Percentiles rank a stretch among this genome's conserved stretches.
phyloP scores from a whole-genome alignment of 2,797 vertebrate species.

The Aphelocoma californica region DNA sequence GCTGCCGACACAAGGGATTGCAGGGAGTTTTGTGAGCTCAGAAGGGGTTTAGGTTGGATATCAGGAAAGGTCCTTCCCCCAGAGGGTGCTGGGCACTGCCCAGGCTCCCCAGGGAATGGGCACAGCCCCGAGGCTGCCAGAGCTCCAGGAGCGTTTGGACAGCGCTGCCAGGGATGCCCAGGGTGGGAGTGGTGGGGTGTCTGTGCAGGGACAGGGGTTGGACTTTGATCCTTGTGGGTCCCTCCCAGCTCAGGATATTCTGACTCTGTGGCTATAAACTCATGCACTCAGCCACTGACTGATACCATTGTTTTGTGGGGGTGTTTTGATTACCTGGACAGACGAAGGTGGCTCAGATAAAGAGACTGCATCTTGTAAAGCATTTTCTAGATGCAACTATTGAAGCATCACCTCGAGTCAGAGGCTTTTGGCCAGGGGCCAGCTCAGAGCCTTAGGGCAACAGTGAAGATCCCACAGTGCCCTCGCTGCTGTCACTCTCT shows the following conservation, averaged over 20 bases:
- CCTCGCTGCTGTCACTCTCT: slow-evolving; percentile 1
- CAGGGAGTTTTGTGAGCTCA: background rate
- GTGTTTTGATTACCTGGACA: background rate
- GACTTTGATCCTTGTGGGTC: background rate
- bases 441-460: background rate
- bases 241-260: background rate
- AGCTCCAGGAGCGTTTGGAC: rapidly evolving
- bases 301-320: background rate
- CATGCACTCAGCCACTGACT: background rate
- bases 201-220: rapidly evolving
- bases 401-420: background rate
- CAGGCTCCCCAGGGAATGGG: background rate
- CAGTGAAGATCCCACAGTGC: background rate
- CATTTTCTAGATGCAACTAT: background rate
- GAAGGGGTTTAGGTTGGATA: rapidly evolving
- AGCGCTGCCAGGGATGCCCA: rapidly evolving
- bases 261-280: background rate
- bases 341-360: background rate
- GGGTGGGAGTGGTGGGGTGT: background rate
- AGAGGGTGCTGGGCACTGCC: background rate
- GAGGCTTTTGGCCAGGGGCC: background rate
- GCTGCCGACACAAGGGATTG: background rate
- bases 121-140: background rate
- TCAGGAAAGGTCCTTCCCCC: background rate
- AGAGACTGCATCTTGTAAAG: background rate